A percentile compares a stretch with the other conserved stretches of the same genome.
Conservation (phyloP, 2,888 invertebrate genomes). For the Eilema sororculum region DNA sequence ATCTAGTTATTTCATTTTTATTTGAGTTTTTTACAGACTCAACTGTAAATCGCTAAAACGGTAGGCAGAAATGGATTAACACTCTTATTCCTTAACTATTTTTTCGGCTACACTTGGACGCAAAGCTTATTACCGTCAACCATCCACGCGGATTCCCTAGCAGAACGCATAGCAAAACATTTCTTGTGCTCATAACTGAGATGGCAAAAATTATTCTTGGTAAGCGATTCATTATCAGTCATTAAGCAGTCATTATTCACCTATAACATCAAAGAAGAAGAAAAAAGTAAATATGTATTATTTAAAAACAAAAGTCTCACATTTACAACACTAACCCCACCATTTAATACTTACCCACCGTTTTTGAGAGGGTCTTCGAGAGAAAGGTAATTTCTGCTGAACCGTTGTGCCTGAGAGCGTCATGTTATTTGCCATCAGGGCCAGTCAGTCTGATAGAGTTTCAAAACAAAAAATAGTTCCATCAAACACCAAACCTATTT, state of each 20-base stretch:
- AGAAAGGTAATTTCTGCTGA: too few species aligned
- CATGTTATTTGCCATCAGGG: too few species aligned
- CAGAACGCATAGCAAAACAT: neutral
- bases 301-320: too few species aligned
- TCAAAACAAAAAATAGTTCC: neutral
- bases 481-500: conserved; percentile 38
- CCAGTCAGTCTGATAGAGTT: neutral
- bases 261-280: neutral
- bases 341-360: neutral
- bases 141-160: neutral
- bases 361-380: too few species aligned
- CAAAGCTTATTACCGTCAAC: neutral
- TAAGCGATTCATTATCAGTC: neutral
- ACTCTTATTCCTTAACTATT: neutral
- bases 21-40: too few species aligned
- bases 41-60: neutral
- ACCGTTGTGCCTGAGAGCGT: too few species aligned
- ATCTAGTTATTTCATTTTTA: too few species aligned
- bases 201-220: too few species aligned
- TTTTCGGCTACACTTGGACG: neutral
- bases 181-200: neutral
- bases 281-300: too few species aligned
- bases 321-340: neutral
- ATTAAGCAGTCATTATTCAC: neutral
- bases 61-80: neutral